Evolutionary conservation across 2,113 vertebrate species (phyloP).

Genomic region (Ellobius talpinus): DNA sequence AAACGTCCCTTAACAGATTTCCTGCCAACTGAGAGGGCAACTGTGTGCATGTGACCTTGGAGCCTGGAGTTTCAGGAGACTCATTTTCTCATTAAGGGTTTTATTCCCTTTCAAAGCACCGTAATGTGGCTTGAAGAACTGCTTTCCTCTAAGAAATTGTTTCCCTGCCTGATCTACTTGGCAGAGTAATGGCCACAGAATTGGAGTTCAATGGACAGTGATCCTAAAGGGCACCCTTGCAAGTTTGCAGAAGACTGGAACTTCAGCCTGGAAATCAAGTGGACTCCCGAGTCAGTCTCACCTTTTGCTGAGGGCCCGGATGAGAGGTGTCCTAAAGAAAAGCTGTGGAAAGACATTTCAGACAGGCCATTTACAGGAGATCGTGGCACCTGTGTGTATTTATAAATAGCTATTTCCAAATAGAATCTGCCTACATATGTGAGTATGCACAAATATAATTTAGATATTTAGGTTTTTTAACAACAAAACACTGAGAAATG

Average conservation of each 20-base stretch:
- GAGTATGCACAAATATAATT: not conserved
- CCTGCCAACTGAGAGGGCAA: conserved; percentile 48
- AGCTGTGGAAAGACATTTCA: not conserved
- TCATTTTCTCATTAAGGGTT: conserved; percentile 77
- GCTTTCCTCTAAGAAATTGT: conserved; percentile 68
- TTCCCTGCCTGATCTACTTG: conserved; percentile 62
- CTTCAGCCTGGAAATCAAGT: conserved; percentile 58
- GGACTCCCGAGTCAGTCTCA: conserved; percentile 55
- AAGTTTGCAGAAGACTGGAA: conserved; percentile 15
- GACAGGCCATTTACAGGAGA: not conserved
- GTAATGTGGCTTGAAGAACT: conserved; percentile 72
- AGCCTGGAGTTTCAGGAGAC: conserved; percentile 56
- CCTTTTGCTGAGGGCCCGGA: conserved; percentile 34
- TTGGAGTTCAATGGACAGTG: conserved; percentile 55
- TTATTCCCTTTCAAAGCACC: conserved; percentile 75
- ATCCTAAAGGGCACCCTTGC: conserved; percentile 61
- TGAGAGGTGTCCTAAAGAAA: not conserved
- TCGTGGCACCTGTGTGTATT: not conserved
- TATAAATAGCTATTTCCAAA: not conserved
- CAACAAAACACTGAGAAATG: not conserved
- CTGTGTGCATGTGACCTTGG: conserved; percentile 59
- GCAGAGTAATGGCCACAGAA: conserved; percentile 47
- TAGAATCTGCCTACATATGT: not conserved
- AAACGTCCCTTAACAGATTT: conserved; percentile 49
- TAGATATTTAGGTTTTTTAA: not conserved